Evolutionary conservation across 2,888 invertebrate genomes (phyloP).

Genomic region (Dysmachus trigonus): DNA sequence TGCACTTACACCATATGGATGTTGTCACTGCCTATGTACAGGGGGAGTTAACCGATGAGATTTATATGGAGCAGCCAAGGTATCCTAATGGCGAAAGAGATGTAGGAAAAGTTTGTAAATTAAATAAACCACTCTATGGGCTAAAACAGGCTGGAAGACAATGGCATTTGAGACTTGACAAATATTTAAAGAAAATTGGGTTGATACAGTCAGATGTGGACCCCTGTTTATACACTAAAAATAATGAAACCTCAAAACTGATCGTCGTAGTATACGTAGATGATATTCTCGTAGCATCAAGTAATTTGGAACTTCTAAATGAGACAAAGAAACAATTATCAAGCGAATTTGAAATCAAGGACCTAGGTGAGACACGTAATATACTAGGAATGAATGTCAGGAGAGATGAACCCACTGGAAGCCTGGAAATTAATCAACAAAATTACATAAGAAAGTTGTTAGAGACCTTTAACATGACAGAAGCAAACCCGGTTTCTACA

Average conservation of each 20-base stretch:
- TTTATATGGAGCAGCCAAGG: conserved; percentile 3
- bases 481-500: background rate
- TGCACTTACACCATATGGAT: background rate
- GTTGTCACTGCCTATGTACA: background rate
- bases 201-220: background rate
- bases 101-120: background rate
- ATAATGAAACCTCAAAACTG: background rate
- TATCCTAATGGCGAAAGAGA: background rate
- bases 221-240: background rate
- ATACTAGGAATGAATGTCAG: conserved; percentile 42
- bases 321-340: background rate
- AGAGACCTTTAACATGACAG: background rate
- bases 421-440: conserved; percentile 37
- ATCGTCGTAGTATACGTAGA: conserved; percentile 37
- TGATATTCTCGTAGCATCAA: conserved; percentile 36
- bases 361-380: conserved; percentile 28
- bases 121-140: background rate
- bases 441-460: background rate
- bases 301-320: background rate
- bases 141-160: conserved; percentile 46
- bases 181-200: background rate
- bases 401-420: background rate
- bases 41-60: background rate
- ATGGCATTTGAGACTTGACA: conserved; percentile 28
- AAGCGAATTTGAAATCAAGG: conserved; percentile 41